A percentile compares a stretch with the other conserved stretches of the same genome.
Conservation (phyloP, 2,113 vertebrate genomes). For the Microcebus griseorufus region DNA sequence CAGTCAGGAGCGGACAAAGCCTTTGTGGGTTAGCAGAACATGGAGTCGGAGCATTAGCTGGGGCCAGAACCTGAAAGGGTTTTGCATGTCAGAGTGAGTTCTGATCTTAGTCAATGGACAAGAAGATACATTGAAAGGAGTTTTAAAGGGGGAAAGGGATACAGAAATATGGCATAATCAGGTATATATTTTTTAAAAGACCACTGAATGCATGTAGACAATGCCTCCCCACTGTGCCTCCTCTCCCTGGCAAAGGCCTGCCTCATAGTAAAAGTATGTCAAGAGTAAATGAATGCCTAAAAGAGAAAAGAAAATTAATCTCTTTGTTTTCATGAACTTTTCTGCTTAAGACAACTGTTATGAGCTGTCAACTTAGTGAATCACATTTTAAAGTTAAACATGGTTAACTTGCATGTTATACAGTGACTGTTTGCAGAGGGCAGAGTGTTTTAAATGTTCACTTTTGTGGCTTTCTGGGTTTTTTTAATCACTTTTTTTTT, state of each 20-base stretch:
- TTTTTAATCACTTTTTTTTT: neutral
- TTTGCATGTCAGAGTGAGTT: neutral
- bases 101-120: neutral
- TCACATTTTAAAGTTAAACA: neutral
- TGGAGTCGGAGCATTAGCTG: rapidly evolving
- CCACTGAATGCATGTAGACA: neutral
- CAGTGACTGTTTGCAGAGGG: neutral
- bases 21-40: neutral
- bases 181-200: neutral
- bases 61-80: neutral
- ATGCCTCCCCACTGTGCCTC: rapidly evolving
- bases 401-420: neutral
- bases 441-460: neutral
- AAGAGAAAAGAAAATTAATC: neutral
- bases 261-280: no score
- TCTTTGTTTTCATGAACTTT: neutral
- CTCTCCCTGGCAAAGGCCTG: neutral
- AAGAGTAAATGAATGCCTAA: neutral
- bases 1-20: no score
- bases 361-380: neutral
- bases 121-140: neutral
- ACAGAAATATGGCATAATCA: neutral
- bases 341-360: neutral
- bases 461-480: neutral
- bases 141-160: neutral